A percentile compares a stretch with the other conserved stretches of the same genome.
These are phyloP conservation scores for Python bivittatus DNA, from an alignment of 2,113 vertebrate species.

Conservation along the genomic window DNA sequence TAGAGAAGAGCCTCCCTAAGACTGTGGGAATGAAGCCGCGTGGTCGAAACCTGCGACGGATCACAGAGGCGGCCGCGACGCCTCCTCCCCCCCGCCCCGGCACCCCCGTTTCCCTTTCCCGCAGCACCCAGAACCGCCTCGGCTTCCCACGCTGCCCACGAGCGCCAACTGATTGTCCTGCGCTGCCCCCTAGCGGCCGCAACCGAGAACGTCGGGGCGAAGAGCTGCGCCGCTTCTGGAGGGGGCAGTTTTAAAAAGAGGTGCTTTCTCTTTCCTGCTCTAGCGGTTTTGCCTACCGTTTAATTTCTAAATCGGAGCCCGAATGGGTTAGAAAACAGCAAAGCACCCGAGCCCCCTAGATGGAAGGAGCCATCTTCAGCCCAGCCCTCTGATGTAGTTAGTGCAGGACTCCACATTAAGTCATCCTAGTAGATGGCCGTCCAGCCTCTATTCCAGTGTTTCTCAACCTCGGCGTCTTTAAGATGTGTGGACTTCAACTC, in stretches of 20 bases:
- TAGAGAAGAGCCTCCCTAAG: conserved; percentile 12
- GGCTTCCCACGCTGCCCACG: neutral
- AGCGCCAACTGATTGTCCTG: conserved; percentile 61
- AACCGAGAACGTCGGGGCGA: fast-evolving
- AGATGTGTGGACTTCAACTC: too few relatives aligned
- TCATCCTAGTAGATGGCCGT: neutral
- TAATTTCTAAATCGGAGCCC: neutral
- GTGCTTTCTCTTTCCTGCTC: neutral
- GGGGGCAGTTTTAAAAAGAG: neutral
- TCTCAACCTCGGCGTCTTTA: too few relatives aligned
- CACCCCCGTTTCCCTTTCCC: neutral
- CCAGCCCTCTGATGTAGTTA: neutral
- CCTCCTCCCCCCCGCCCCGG: neutral
- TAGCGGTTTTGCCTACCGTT: neutral
- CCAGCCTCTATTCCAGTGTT: neutral
- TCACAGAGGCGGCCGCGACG: conserved; percentile 4
- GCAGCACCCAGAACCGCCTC: neutral
- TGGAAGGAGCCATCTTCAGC: neutral
- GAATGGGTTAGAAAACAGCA: too few relatives aligned
- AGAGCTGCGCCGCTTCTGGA: neutral
- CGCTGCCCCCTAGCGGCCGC: conserved; percentile 68
- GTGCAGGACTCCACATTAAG: neutral
- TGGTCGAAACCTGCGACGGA: neutral
- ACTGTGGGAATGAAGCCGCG: conserved; percentile 35
- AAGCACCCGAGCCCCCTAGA: neutral